These are phyloP conservation scores for Drosophila lini DNA, from an alignment of 1,140 invertebrate species.

Conservation along the genomic window DNA sequence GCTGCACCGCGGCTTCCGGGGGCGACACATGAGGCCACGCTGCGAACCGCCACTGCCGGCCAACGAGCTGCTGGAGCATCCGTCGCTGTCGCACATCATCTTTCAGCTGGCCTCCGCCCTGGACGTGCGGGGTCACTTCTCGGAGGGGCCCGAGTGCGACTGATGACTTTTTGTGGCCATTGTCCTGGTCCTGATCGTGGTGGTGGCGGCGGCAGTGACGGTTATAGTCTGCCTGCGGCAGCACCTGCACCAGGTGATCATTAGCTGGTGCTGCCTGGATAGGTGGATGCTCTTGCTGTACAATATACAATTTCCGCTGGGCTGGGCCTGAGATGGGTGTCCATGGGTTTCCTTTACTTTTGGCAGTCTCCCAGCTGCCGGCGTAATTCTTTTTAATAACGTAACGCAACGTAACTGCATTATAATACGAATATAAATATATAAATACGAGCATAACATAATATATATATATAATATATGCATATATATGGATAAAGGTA, in stretches of 20 bases:
- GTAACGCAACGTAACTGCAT: constrained; percentile 51
- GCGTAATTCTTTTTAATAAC: constrained; percentile 41
- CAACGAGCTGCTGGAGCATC: constrained; percentile 94
- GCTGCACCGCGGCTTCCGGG: constrained; percentile 92
- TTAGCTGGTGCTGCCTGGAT: constrained; percentile 37
- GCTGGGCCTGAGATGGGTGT: constrained; percentile 39
- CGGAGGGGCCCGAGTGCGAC: constrained; percentile 89
- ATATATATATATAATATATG: constrained; percentile 47
- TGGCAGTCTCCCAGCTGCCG: constrained; percentile 35
- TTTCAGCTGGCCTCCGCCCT: constrained; percentile 92
- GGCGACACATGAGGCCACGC: constrained; percentile 92
- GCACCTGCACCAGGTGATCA: constrained; percentile 57
- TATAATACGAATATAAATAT: constrained; percentile 54
- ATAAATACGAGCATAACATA: constrained; percentile 49
- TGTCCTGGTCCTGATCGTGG: constrained; percentile 42
- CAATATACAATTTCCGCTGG: constrained; percentile 55
- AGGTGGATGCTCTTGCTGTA: constrained; percentile 65
- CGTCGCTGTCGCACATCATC: constrained; percentile 91
- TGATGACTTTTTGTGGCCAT: constrained; percentile 85
- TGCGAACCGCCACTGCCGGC: constrained; percentile 94
- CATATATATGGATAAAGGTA: constrained; percentile 48
- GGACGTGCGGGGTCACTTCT: constrained; percentile 91
- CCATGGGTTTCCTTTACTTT: constrained; percentile 33
- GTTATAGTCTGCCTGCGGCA: constrained; percentile 55
- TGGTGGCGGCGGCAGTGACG: constrained; percentile 30